Evolutionary conservation across 2,888 invertebrate species (phyloP).

Genomic region (Eupithecia exiguata): DNA sequence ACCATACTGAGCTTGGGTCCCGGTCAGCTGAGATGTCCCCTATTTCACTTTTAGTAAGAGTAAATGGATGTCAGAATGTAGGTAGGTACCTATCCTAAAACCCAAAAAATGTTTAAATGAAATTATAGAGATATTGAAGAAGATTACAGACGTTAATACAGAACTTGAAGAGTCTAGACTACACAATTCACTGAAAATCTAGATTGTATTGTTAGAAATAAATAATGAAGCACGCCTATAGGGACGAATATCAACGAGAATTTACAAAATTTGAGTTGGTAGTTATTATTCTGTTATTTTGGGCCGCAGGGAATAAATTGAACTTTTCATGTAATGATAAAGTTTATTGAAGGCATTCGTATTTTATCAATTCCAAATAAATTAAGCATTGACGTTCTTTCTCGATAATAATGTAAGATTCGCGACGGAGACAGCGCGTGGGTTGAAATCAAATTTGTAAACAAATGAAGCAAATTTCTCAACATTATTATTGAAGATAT

Average conservation of each 20-base stretch:
- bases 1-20: neutral
- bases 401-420: conserved; percentile 25
- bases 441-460: conserved; percentile 32
- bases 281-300: conserved; percentile 22
- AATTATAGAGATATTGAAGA: conserved; percentile 1
- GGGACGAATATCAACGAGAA: conserved; percentile 28
- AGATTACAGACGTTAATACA: conserved; percentile 11
- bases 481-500: conserved; percentile 28
- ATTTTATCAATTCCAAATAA: conserved; percentile 23
- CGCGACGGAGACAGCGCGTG: conserved; percentile 27
- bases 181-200: conserved; percentile 11
- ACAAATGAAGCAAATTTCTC: conserved; percentile 23
- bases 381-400: conserved; percentile 18
- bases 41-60: neutral
- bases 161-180: conserved; percentile 20
- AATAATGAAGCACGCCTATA: conserved; percentile 21
- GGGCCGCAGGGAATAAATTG: conserved; percentile 16
- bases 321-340: conserved; percentile 16
- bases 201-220: conserved; percentile 15
- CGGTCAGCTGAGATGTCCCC: neutral
- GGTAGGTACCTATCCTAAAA: neutral
- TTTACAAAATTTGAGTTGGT: conserved; percentile 11
- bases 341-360: conserved; percentile 3
- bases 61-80: neutral
- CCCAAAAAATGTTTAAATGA: neutral